Percentiles rank a stretch among this genome's conserved stretches.
Evolutionary conservation across 2,797 vertebrate genomes (phyloP).

Genomic region (Smutsia gigantea): DNA sequence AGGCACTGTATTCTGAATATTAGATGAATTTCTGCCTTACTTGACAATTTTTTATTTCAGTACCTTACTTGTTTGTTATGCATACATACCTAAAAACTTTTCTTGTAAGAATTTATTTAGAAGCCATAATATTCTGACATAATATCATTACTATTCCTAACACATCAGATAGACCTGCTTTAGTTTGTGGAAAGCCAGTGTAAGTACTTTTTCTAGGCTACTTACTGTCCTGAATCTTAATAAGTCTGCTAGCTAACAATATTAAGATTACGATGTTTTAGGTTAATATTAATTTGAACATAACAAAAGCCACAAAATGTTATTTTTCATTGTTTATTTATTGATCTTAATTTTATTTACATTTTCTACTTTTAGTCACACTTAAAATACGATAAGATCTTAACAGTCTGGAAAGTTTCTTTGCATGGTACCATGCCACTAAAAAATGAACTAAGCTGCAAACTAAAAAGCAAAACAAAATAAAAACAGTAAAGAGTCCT

Average conservation of each 20-base stretch:
- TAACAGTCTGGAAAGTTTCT: constrained; percentile 49
- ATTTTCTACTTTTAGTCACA: constrained; percentile 21
- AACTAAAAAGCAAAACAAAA: constrained; percentile 33
- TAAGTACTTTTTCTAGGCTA: constrained; percentile 81
- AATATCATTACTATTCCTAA: constrained; percentile 72
- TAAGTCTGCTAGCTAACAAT: constrained; percentile 55
- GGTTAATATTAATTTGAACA: neutral
- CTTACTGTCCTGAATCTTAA: constrained; percentile 76
- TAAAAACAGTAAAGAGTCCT: neutral
- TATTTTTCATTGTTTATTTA: constrained; percentile 36
- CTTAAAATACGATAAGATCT: neutral
- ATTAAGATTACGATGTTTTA: constrained; percentile 52
- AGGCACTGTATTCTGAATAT: neutral
- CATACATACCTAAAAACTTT: neutral
- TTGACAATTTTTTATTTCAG: neutral
- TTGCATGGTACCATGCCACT: neutral
- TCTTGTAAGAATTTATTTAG: constrained; percentile 2
- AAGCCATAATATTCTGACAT: constrained; percentile 44
- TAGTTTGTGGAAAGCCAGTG: constrained; percentile 60
- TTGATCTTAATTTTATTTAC: constrained; percentile 28
- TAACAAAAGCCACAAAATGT: neutral
- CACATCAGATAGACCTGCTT: constrained; percentile 64
- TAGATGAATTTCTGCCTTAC: neutral
- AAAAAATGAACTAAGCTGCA: constrained; percentile 25
- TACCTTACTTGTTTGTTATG: neutral